Evolutionary conservation across 2,888 invertebrate species (phyloP).

Genomic region (Muschampia plurimacula): DNA sequence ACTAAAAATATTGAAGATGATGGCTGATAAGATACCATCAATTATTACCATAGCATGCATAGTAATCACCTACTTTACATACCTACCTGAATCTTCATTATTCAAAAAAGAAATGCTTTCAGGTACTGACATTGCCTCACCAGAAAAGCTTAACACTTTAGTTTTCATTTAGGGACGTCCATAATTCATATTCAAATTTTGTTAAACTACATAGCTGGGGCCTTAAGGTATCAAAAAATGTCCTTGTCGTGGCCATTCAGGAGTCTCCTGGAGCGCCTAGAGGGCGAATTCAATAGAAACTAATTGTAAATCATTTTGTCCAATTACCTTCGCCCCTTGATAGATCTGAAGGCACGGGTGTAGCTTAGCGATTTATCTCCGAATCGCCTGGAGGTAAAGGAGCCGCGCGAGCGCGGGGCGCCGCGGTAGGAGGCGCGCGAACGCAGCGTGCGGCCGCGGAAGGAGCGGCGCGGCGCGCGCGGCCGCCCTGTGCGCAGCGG

Average conservation of each 20-base stretch:
- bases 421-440: slow-evolving; percentile 84
- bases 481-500: slow-evolving; percentile 71
- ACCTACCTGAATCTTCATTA: slow-evolving; percentile 2
- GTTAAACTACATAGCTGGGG: not conserved
- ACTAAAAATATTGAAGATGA: not conserved
- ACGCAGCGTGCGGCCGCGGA: slow-evolving; percentile 83
- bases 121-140: slow-evolving; percentile 5
- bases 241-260: slow-evolving; percentile 8
- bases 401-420: slow-evolving; percentile 82
- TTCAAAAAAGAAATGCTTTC: not conserved
- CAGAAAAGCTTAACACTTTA: not conserved
- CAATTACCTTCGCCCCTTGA: slow-evolving; percentile 83
- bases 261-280: slow-evolving; percentile 13
- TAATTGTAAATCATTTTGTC: slow-evolving; percentile 53
- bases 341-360: slow-evolving; percentile 75
- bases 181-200: slow-evolving; percentile 2
- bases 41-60: not conserved
- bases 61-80: not conserved
- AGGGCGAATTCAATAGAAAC: slow-evolving; percentile 46
- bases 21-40: not conserved
- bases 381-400: slow-evolving; percentile 72
- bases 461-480: slow-evolving; percentile 83
- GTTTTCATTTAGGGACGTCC: not conserved
- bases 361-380: slow-evolving; percentile 73
- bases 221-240: slow-evolving; percentile 3